A percentile compares a stretch with the other conserved stretches of the same genome.
Conservation (phyloP, 1,140 invertebrate genomes). For the Pseudobourletiella spinata region DNA sequence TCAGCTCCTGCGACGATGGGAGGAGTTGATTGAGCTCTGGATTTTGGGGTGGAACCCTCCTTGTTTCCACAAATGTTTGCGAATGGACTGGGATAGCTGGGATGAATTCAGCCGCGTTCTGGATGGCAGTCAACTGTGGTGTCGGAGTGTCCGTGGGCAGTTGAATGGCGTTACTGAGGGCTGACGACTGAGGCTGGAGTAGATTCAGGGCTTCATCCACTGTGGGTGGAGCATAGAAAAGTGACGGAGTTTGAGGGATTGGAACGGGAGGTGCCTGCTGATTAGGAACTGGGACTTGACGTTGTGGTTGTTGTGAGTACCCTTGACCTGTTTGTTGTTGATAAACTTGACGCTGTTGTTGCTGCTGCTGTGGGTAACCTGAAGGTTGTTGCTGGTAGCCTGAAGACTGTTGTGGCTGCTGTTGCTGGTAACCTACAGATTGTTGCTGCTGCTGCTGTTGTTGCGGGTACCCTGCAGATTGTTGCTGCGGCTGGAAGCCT, state of each 20-base stretch:
- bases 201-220: neutral
- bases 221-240: neutral
- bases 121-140: neutral
- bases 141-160: neutral
- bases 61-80: slow-evolving; percentile 1
- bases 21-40: neutral
- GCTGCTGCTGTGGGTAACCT: neutral
- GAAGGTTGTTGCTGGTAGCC: slow-evolving; percentile 1
- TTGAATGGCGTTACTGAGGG: neutral
- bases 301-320: neutral
- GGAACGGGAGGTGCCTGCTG: neutral
- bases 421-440: neutral
- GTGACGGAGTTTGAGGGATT: neutral
- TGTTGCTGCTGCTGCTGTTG: neutral
- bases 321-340: neutral
- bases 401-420: neutral
- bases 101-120: neutral
- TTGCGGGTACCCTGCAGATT: neutral
- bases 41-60: neutral
- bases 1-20: neutral
- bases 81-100: slow-evolving; percentile 7
- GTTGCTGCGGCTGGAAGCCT: neutral
- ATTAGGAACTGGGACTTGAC: neutral
- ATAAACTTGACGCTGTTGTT: neutral
- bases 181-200: neutral